These are phyloP conservation scores for Phanerotoma sp. DNA, from an alignment of 2,888 invertebrate genomes.

Conservation along the genomic window DNA sequence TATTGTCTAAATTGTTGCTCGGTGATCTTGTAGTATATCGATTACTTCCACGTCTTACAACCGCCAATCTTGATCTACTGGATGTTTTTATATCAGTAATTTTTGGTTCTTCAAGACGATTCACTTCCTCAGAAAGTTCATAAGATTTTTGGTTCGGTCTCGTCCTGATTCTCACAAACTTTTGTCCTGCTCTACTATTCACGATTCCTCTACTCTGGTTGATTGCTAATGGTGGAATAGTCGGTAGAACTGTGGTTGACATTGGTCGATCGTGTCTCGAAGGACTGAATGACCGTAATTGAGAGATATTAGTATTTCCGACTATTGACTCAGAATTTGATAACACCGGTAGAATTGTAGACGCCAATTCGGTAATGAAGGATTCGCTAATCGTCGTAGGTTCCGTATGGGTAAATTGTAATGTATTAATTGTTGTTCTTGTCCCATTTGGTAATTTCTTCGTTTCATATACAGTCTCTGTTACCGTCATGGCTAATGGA, in stretches of 20 bases:
- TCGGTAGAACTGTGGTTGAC: slow-evolving; percentile 34
- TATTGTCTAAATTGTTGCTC: slow-evolving; percentile 2
- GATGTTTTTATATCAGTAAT: slow-evolving; percentile 12
- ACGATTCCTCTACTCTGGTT: slow-evolving; percentile 50
- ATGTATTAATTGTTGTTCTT: slow-evolving; percentile 15
- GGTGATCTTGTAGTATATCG: slow-evolving; percentile 37
- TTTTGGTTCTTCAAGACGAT: slow-evolving; percentile 14
- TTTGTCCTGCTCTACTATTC: slow-evolving; percentile 52
- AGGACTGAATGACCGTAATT: slow-evolving; percentile 61
- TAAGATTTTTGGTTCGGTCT: slow-evolving; percentile 26
- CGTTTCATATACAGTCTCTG: slow-evolving; percentile 35
- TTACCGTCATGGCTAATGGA: slow-evolving; percentile 31
- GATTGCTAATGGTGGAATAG: slow-evolving; percentile 35
- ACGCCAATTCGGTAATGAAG: slow-evolving; percentile 47
- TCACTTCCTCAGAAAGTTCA: slow-evolving; percentile 8
- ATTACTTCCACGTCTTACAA: slow-evolving; percentile 32
- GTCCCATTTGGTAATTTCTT: slow-evolving; percentile 14
- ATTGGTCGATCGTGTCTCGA: slow-evolving; percentile 58
- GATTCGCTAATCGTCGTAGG: slow-evolving; percentile 44
- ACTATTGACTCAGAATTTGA: slow-evolving; percentile 12
- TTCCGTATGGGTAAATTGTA: slow-evolving; percentile 25
- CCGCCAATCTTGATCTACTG: background rate
- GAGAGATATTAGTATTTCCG: slow-evolving; percentile 56
- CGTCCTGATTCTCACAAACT: slow-evolving; percentile 45
- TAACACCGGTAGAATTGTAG: slow-evolving; percentile 41